phyloP scores from a whole-genome alignment of 2,888 invertebrate species.

The Nymphalis polychloros region DNA sequence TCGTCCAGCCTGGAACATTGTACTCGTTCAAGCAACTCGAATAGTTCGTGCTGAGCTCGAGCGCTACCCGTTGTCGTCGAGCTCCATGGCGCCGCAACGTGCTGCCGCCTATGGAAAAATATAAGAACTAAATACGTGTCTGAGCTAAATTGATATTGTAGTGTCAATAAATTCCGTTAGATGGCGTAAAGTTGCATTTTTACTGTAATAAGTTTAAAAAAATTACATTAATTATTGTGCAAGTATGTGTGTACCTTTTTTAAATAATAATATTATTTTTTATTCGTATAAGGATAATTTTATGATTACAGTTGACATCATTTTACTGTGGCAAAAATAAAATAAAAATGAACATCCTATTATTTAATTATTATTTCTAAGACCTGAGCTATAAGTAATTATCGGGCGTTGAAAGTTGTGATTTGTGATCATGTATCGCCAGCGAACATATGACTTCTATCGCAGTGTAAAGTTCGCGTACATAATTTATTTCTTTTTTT shows the following conservation, averaged over 20 bases:
- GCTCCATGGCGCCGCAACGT: conserved; percentile 82
- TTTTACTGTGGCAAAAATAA: too few relatives aligned
- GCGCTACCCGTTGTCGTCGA: conserved; percentile 78
- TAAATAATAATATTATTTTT: too few relatives aligned
- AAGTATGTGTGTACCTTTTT: too few relatives aligned
- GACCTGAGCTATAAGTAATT: too few relatives aligned
- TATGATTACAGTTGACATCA: too few relatives aligned
- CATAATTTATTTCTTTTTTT: conserved; percentile 1
- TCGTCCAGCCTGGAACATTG: conserved; percentile 97
- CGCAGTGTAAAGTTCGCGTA: neutral
- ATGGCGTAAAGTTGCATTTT: conserved; percentile 43
- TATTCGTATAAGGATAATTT: too few relatives aligned
- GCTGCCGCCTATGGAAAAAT: conserved; percentile 83
- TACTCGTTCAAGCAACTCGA: conserved; percentile 95
- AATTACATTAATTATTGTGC: neutral
- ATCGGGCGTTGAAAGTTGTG: neutral
- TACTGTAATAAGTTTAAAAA: neutral
- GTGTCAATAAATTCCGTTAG: conserved; percentile 36
- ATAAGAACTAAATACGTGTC: conserved; percentile 43
- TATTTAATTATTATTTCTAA: too few relatives aligned
- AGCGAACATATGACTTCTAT: too few relatives aligned
- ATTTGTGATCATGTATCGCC: neutral
- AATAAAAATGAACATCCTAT: too few relatives aligned
- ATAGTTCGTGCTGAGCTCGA: conserved; percentile 88
- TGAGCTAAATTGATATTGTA: neutral